Percentiles rank a stretch among this genome's conserved stretches.
Evolutionary conservation across 2,797 vertebrate species (phyloP).

Genomic region (Coccyzus lansbergi): DNA sequence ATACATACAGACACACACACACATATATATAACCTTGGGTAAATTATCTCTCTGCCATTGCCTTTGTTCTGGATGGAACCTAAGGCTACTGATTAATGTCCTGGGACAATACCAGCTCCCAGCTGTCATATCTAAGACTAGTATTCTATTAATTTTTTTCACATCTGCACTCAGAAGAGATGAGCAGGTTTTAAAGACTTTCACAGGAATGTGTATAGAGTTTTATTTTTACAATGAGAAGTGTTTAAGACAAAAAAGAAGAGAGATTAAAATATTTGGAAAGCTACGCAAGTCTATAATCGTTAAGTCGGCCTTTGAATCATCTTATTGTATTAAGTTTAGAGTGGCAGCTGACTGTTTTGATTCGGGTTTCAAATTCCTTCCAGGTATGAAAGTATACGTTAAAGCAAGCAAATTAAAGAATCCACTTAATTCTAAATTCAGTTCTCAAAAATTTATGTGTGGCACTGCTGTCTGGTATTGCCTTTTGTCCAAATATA

Average conservation of each 20-base stretch:
- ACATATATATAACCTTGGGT: not conserved
- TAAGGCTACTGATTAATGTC: not conserved
- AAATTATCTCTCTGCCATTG: not conserved
- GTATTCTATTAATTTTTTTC: not conserved
- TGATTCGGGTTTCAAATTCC: not conserved
- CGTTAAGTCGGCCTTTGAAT: not conserved
- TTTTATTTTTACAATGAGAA: not conserved
- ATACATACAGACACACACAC: too few species aligned
- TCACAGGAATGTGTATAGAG: not conserved
- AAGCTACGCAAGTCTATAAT: not conserved
- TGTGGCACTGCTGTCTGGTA: not conserved
- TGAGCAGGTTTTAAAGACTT: not conserved
- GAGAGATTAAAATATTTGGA: not conserved
- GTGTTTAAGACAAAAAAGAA: not conserved
- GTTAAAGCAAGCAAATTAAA: not conserved
- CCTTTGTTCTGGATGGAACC: not conserved
- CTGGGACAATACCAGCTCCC: not conserved
- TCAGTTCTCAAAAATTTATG: not conserved
- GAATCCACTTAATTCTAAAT: not conserved
- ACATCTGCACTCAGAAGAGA: not conserved
- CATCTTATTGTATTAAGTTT: not conserved
- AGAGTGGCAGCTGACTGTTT: not conserved
- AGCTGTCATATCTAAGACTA: not conserved
- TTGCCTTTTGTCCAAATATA: not conserved
- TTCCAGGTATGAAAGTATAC: fast-evolving